phyloP scores from a whole-genome alignment of 2,113 vertebrate genomes.

The Rhizomys pruinosus region DNA sequence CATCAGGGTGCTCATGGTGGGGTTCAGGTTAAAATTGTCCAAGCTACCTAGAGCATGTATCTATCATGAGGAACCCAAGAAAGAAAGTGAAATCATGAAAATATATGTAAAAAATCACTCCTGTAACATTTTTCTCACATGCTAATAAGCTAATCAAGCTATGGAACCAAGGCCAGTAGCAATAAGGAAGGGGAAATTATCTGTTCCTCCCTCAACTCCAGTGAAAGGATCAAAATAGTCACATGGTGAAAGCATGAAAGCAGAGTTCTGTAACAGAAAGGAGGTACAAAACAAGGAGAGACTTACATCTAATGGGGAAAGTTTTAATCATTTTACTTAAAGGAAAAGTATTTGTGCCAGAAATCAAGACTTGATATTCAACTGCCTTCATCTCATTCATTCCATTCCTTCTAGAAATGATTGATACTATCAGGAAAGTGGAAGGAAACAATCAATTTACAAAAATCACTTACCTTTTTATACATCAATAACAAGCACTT shows the following conservation, averaged over 20 bases:
- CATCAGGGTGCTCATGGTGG: not conserved
- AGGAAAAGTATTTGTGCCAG: not conserved
- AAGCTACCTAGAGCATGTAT: no score
- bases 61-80: not conserved
- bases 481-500: no score
- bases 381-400: not conserved
- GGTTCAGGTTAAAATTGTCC: not conserved
- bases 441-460: no score
- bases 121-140: not conserved
- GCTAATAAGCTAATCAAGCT: not conserved
- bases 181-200: not conserved
- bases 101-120: not conserved
- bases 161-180: not conserved
- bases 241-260: not conserved
- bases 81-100: not conserved
- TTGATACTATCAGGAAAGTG: no score
- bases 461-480: no score
- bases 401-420: not conserved
- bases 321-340: not conserved
- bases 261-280: not conserved
- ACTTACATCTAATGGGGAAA: not conserved
- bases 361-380: not conserved
- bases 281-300: not conserved
- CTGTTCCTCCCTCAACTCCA: not conserved
- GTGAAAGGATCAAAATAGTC: not conserved